These are phyloP conservation scores for Carduelis carduelis DNA, from an alignment of 2,797 vertebrate species.

Conservation along the genomic window DNA sequence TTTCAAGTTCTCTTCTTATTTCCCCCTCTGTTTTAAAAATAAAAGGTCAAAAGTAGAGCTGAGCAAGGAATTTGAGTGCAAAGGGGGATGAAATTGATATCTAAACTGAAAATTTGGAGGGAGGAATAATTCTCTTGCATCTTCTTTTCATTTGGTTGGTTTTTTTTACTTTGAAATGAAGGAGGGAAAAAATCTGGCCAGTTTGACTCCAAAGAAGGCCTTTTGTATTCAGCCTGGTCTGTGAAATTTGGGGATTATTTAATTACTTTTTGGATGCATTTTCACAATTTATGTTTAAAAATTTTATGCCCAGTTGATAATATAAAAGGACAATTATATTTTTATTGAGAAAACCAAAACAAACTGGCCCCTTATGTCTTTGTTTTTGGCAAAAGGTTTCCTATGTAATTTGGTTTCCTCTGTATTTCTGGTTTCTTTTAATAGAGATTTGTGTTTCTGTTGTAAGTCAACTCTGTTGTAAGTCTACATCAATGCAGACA, in stretches of 20 bases:
- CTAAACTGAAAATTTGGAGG: not conserved
- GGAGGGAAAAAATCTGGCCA: rapidly evolving
- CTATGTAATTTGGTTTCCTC: not conserved
- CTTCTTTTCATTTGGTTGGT: not conserved
- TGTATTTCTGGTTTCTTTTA: not conserved
- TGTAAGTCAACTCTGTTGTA: not conserved
- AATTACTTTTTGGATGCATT: not conserved
- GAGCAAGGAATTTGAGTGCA: not conserved
- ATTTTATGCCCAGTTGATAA: not conserved
- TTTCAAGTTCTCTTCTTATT: not conserved
- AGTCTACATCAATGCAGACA: not conserved
- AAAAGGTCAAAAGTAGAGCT: not conserved
- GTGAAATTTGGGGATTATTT: not conserved
- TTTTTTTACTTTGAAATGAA: not conserved
- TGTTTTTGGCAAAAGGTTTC: not conserved
- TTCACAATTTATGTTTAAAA: not conserved
- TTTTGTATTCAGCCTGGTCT: not conserved
- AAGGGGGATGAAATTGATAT: not conserved
- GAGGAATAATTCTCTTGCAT: not conserved
- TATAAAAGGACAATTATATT: not conserved
- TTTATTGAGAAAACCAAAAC: not conserved
- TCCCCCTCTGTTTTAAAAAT: not conserved
- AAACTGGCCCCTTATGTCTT: not conserved
- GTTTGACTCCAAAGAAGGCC: not conserved
- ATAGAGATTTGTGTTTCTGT: not conserved